Evolutionary conservation across 2,113 vertebrate genomes (phyloP).

Genomic region (Proteles cristata): DNA sequence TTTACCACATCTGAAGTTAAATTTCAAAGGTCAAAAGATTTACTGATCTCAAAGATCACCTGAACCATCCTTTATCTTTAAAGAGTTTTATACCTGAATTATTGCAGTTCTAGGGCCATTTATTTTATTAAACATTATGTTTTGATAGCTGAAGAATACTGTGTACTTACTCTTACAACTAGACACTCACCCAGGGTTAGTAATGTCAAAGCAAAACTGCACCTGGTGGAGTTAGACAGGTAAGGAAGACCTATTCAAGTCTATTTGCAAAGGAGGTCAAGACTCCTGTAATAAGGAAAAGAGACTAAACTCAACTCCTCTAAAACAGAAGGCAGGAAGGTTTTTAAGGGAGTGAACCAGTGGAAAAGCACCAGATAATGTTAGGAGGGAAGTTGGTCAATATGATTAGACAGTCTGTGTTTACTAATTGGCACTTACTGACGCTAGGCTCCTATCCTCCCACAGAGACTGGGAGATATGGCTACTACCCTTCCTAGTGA

Average conservation of each 20-base stretch:
- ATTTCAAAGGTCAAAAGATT: constrained; percentile 4
- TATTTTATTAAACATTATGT: background rate
- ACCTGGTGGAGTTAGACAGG: background rate
- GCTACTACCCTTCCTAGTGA: background rate
- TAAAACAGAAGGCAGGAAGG: background rate
- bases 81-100: background rate
- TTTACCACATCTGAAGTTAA: background rate
- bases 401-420: background rate
- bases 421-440: background rate
- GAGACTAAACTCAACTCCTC: background rate
- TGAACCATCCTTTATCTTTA: background rate
- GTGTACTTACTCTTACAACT: background rate
- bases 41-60: background rate
- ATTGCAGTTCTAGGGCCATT: background rate
- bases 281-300: background rate
- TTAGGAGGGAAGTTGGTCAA: background rate
- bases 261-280: background rate
- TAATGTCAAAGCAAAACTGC: background rate
- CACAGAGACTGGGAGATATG: background rate
- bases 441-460: background rate
- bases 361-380: background rate
- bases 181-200: background rate
- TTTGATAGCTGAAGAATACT: background rate
- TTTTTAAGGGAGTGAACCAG: background rate
- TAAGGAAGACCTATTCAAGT: background rate